Evolutionary conservation across 2,113 vertebrate genomes (phyloP).

Genomic region (Anolis carolinensis): DNA sequence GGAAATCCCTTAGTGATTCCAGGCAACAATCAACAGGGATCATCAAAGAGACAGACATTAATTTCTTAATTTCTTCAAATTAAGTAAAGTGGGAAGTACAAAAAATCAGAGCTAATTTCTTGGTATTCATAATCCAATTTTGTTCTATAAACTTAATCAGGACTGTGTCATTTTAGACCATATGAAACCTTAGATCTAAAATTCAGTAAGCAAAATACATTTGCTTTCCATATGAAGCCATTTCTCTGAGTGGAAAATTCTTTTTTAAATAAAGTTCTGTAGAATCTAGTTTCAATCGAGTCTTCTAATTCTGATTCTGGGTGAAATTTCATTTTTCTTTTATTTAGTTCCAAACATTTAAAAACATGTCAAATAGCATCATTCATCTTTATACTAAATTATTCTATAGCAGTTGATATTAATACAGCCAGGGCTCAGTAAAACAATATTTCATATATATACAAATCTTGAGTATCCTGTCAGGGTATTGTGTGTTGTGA

Average conservation of each 20-base stretch:
- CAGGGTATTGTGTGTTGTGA: too few species aligned
- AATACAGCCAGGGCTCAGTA: background rate
- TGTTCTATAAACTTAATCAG: background rate
- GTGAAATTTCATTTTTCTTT: conserved; percentile 1
- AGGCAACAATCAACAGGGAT: background rate
- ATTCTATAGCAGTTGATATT: conserved; percentile 5
- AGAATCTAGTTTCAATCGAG: conserved; percentile 21
- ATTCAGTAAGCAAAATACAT: background rate
- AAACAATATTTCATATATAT: background rate
- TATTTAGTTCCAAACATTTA: conserved; percentile 10
- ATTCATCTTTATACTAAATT: conserved; percentile 9
- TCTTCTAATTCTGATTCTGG: background rate
- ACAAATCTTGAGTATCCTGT: conserved; percentile 3
- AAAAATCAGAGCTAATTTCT: background rate
- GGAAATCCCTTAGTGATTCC: background rate
- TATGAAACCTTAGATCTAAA: background rate
- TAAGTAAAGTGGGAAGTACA: background rate
- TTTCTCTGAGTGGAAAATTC: conserved; percentile 7
- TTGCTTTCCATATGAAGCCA: conserved; percentile 1
- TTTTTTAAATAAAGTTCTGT: background rate
- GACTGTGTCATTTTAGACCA: background rate
- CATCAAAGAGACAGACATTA: background rate
- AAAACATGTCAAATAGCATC: conserved; percentile 11
- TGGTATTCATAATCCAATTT: background rate
- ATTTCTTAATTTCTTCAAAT: background rate